phyloP scores from a whole-genome alignment of 2,888 invertebrate genomes.

The Drosophila monieri region DNA sequence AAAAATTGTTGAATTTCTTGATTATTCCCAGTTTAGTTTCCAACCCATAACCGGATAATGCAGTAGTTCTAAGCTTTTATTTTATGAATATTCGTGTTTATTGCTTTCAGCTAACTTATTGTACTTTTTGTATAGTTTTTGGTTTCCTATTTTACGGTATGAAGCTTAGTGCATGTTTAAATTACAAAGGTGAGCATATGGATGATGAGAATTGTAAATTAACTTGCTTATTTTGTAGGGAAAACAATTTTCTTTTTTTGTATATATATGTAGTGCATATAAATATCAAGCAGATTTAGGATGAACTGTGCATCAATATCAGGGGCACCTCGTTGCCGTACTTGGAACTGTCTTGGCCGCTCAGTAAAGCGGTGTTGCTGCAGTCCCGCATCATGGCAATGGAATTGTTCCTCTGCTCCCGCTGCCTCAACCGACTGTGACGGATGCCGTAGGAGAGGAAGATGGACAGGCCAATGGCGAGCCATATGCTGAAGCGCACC shows the following conservation, averaged over 20 bases:
- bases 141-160: conserved; percentile 43
- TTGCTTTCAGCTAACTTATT: conserved; percentile 48
- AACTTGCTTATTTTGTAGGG: neutral
- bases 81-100: conserved; percentile 30
- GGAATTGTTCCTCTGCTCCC: conserved; percentile 59
- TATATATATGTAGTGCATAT: conserved; percentile 6
- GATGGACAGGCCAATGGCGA: conserved; percentile 88
- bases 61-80: neutral
- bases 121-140: conserved; percentile 41
- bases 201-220: conserved; percentile 13
- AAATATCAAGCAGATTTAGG: conserved; percentile 38
- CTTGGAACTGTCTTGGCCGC: conserved; percentile 44
- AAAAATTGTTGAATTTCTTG: neutral
- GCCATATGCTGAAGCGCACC: conserved; percentile 93
- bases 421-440: conserved; percentile 83
- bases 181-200: conserved; percentile 21
- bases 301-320: conserved; percentile 53
- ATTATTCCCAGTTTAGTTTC: neutral
- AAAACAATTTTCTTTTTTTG: neutral
- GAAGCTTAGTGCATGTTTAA: conserved; percentile 30
- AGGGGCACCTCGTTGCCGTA: conserved; percentile 50
- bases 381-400: conserved; percentile 53
- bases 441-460: conserved; percentile 87
- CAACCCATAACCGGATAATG: neutral
- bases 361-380: conserved; percentile 58